These are phyloP conservation scores for Lordiphosa mommai DNA, from an alignment of 1,140 invertebrate genomes.

Conservation along the genomic window DNA sequence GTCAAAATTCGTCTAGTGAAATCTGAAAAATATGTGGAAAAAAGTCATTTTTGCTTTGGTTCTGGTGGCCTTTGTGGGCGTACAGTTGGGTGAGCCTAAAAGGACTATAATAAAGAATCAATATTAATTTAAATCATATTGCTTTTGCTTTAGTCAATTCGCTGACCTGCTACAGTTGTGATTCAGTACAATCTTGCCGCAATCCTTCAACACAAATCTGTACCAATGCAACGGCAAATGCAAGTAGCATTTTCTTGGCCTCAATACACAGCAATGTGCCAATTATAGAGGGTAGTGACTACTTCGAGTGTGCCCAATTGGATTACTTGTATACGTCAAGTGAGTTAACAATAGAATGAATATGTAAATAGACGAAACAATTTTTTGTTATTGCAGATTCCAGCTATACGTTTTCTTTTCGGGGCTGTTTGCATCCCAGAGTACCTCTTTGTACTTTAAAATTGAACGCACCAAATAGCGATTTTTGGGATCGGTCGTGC, in stretches of 20 bases:
- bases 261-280: no score
- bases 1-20: background rate
- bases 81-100: constrained; percentile 41
- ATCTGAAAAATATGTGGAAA: constrained; percentile 14
- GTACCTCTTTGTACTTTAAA: constrained; percentile 16
- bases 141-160: constrained; percentile 18
- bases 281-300: background rate
- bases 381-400: constrained; percentile 2
- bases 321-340: constrained; percentile 3
- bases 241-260: no score
- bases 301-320: constrained; percentile 38
- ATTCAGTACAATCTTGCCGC: background rate
- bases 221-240: no score
- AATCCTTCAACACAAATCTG: no score
- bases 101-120: background rate
- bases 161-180: constrained; percentile 44
- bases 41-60: no score
- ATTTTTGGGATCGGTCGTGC: constrained; percentile 7
- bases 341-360: constrained; percentile 1
- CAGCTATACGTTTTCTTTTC: background rate
- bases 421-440: constrained; percentile 37
- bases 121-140: background rate
- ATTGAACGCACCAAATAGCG: background rate
- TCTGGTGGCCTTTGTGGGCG: constrained; percentile 21
- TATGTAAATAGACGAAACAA: background rate